phyloP scores from a whole-genome alignment of 2,888 invertebrate species.

The Conomelus anceps region DNA sequence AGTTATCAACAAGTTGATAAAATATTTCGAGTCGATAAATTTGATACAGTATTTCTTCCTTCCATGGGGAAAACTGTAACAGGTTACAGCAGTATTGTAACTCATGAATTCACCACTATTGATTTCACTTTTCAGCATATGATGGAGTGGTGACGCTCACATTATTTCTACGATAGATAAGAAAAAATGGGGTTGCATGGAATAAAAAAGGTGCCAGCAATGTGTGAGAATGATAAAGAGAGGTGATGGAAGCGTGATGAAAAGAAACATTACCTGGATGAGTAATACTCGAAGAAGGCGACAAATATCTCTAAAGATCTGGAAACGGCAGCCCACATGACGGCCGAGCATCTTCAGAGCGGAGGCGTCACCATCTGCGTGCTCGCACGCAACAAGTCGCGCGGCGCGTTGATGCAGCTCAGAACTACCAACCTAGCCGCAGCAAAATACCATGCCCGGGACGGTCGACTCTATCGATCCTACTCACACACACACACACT shows the following conservation, averaged over 20 bases:
- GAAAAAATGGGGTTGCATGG: not conserved
- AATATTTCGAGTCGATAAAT: too few species aligned
- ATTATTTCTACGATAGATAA: not conserved
- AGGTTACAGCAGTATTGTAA: not conserved
- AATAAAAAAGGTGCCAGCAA: not conserved
- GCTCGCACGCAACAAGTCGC: not conserved
- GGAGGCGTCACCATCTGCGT: too few species aligned
- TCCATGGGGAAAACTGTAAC: too few species aligned
- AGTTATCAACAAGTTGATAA: too few species aligned
- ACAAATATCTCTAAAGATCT: constrained; percentile 73
- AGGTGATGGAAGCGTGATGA: not conserved
- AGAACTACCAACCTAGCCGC: not conserved
- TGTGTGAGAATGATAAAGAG: not conserved
- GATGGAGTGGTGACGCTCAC: not conserved
- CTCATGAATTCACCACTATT: not conserved
- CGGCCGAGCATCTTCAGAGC: constrained; percentile 21
- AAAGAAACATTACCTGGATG: constrained; percentile 43
- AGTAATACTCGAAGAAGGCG: constrained; percentile 76
- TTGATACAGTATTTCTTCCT: too few species aligned
- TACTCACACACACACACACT: not conserved
- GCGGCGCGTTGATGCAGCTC: too few species aligned
- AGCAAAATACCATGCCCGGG: not conserved
- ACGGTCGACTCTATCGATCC: not conserved
- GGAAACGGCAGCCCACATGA: constrained; percentile 75
- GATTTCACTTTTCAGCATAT: not conserved